phyloP scores from a whole-genome alignment of 92 coral and sea anemone genomes.

The Pocillopora grandis region DNA sequence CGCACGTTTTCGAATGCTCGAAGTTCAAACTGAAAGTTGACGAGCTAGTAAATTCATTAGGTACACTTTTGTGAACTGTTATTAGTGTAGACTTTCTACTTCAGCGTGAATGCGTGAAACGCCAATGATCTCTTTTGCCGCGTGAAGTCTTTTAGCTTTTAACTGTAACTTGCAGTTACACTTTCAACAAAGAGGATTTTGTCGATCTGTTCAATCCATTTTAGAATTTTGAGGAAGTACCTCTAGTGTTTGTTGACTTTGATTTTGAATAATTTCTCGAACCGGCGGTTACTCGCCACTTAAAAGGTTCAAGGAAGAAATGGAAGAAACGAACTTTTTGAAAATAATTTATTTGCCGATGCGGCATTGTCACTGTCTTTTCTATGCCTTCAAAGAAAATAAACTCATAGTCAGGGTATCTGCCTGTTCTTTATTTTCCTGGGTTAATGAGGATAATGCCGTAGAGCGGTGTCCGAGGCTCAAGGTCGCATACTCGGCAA shows the following conservation, averaged over 20 bases:
- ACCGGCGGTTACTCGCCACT: conserved; percentile 21
- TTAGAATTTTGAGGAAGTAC: conserved; percentile 17
- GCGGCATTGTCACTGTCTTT: conserved; percentile 40
- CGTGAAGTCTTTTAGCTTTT: conserved; percentile 21
- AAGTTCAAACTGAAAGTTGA: conserved; percentile 29
- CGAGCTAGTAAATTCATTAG: conserved; percentile 47
- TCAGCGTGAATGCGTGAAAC: conserved; percentile 78
- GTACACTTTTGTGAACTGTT: conserved; percentile 46
- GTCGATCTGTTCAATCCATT: background rate
- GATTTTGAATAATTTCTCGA: conserved; percentile 27
- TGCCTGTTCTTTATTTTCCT: conserved; percentile 57
- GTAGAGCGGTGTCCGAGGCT: conserved; percentile 2
- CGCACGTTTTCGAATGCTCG: conserved; percentile 49
- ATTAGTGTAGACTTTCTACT: conserved; percentile 45
- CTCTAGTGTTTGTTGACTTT: conserved; percentile 30
- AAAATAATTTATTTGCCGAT: conserved; percentile 42
- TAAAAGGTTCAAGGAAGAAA: conserved; percentile 40
- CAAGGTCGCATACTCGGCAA: conserved; percentile 23
- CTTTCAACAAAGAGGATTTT: conserved; percentile 6
- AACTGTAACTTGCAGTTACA: conserved; percentile 31
- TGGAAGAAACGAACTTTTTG: conserved; percentile 23
- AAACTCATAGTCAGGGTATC: conserved; percentile 64
- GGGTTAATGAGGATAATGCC: conserved; percentile 46
- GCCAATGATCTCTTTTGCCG: conserved; percentile 48
- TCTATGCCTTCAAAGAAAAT: conserved; percentile 47